Evolutionary conservation across 1,140 invertebrate species (phyloP).

Genomic region (Pollicipes pollicipes): DNA sequence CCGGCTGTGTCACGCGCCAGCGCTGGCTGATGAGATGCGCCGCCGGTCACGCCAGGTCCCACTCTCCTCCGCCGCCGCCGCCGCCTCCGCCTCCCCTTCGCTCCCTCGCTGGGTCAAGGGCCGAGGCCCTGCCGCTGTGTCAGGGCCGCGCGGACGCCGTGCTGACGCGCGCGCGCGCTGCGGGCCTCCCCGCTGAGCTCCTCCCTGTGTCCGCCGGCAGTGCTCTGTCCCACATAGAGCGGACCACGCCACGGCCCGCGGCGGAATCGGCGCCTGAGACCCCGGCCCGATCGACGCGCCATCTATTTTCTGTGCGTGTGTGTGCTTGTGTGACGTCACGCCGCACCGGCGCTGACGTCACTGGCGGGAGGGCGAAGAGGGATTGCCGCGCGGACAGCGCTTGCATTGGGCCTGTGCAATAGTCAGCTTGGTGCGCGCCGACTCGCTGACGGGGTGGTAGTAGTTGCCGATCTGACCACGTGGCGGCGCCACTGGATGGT

Average conservation of each 20-base stretch:
- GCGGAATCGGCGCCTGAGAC: background rate
- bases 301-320: too few relatives aligned
- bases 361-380: too few relatives aligned
- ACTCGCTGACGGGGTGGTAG: too few relatives aligned
- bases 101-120: background rate
- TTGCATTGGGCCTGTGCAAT: background rate
- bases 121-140: background rate
- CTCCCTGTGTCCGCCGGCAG: background rate
- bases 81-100: background rate
- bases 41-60: too few relatives aligned
- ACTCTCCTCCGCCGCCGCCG: too few relatives aligned
- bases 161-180: background rate
- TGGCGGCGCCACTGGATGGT: background rate
- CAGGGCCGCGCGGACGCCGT: too few relatives aligned
- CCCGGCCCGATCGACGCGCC: too few relatives aligned
- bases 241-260: too few relatives aligned
- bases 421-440: background rate
- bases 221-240: background rate
- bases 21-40: too few relatives aligned
- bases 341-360: too few relatives aligned
- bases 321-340: too few relatives aligned
- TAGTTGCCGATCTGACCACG: background rate
- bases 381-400: background rate
- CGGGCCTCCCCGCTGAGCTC: background rate
- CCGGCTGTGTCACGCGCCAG: too few relatives aligned